phyloP scores from a whole-genome alignment of 2,797 vertebrate genomes.

The Rhinogobio ventralis region DNA sequence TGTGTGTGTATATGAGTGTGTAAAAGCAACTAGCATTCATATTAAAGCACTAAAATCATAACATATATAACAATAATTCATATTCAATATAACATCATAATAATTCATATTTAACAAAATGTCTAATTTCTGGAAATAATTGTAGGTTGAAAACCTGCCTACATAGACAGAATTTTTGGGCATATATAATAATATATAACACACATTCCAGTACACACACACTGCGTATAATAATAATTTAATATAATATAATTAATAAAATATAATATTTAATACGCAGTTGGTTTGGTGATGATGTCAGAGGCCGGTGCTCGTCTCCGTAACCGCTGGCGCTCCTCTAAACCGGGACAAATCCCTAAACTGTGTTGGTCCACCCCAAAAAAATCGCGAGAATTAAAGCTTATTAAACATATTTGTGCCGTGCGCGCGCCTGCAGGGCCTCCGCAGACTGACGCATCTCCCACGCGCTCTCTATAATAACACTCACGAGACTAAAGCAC shows the following conservation, averaged over 20 bases:
- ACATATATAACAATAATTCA: background rate
- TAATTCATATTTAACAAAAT: background rate
- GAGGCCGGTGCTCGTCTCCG: background rate
- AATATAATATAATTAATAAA: background rate
- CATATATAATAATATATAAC: no score
- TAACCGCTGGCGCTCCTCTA: background rate
- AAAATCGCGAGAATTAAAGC: background rate
- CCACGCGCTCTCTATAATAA: background rate
- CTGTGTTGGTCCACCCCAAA: background rate
- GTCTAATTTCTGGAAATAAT: background rate
- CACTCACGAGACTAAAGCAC: background rate
- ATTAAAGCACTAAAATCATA: background rate
- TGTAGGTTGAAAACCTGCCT: background rate
- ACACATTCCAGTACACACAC: no score
- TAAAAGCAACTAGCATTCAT: no score
- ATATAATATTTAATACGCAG: background rate
- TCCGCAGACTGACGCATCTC: background rate
- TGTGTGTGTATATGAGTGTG: no score
- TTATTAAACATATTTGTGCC: background rate
- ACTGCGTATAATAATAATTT: background rate
- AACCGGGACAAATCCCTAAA: background rate
- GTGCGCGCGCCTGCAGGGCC: background rate
- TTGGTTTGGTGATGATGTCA: slow-evolving; percentile 6
- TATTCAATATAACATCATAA: background rate
- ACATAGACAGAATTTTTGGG: no score